Conservation (phyloP, 2,888 invertebrate genomes). For the Auanema sp. region DNA sequence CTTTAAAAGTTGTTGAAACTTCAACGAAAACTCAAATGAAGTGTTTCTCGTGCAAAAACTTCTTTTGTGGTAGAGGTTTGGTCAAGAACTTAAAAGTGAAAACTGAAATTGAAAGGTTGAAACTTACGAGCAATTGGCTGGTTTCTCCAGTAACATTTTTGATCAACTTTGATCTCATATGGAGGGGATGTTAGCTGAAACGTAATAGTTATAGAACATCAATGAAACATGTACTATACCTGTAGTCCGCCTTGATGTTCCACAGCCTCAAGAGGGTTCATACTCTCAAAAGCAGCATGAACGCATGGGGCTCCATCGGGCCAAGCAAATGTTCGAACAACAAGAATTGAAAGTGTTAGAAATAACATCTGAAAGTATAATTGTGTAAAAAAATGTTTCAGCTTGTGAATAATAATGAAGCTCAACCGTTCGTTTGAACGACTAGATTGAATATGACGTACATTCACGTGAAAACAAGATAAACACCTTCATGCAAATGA, state of each 20-base stretch:
- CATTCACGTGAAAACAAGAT: no score
- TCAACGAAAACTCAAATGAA: neutral
- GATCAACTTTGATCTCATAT: conserved; percentile 56
- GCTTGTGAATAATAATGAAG: no score
- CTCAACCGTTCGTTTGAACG: no score
- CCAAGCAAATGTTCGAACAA: conserved; percentile 29
- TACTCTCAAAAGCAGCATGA: conserved; percentile 55
- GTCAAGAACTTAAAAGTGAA: conserved; percentile 7
- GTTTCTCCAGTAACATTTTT: conserved; percentile 58
- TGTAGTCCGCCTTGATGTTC: conserved; percentile 62
- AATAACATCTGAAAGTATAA: neutral
- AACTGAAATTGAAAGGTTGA: conserved; percentile 11
- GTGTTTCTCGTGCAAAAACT: no score
- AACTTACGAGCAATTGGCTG: conserved; percentile 57
- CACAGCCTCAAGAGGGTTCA: conserved; percentile 63
- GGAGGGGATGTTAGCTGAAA: conserved; percentile 51
- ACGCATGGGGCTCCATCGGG: conserved; percentile 62
- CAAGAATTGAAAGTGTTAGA: neutral
- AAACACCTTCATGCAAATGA: no score
- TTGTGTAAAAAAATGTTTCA: no score
- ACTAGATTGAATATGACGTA: no score
- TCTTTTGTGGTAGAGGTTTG: neutral
- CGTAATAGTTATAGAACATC: neutral
- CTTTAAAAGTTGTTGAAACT: neutral
- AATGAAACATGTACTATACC: conserved; percentile 16